phyloP scores from a whole-genome alignment of 2,797 vertebrate genomes.

The Orientallactaga sibirica region DNA sequence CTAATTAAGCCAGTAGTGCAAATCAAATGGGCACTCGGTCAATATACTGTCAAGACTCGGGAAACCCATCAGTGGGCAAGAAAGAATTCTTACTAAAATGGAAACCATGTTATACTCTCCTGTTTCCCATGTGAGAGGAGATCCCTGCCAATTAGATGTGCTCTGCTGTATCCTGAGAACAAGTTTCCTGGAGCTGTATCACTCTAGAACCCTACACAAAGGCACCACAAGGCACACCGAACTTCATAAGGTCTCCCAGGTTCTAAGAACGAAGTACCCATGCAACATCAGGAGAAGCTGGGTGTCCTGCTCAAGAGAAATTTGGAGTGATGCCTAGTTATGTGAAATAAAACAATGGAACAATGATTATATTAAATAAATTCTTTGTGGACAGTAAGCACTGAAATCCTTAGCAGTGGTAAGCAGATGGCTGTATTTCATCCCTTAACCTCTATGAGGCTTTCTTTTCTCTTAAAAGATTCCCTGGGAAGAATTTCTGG shows the following conservation, averaged over 20 bases:
- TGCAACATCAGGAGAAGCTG: background rate
- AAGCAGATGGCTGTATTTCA: background rate
- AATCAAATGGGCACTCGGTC: constrained; percentile 41
- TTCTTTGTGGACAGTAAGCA: background rate
- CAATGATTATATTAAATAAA: background rate
- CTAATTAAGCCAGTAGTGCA: constrained; percentile 52
- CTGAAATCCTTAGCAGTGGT: background rate
- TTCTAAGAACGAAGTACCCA: background rate
- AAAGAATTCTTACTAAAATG: constrained; percentile 62
- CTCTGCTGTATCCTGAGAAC: background rate
- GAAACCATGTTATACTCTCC: constrained; percentile 60
- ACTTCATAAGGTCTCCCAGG: background rate
- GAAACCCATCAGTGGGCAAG: constrained; percentile 38
- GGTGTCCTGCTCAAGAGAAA: background rate
- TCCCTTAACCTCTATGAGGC: no score
- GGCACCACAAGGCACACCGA: background rate
- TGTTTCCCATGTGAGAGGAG: background rate
- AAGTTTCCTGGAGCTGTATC: background rate
- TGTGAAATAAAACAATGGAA: background rate
- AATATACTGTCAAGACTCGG: background rate
- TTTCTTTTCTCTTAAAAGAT: constrained; percentile 24
- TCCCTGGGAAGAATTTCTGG: background rate
- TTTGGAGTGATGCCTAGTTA: background rate
- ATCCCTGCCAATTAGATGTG: background rate
- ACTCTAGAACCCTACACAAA: background rate